phyloP scores from a whole-genome alignment of 2,888 invertebrate species.

The Leptinotarsa haldemani region DNA sequence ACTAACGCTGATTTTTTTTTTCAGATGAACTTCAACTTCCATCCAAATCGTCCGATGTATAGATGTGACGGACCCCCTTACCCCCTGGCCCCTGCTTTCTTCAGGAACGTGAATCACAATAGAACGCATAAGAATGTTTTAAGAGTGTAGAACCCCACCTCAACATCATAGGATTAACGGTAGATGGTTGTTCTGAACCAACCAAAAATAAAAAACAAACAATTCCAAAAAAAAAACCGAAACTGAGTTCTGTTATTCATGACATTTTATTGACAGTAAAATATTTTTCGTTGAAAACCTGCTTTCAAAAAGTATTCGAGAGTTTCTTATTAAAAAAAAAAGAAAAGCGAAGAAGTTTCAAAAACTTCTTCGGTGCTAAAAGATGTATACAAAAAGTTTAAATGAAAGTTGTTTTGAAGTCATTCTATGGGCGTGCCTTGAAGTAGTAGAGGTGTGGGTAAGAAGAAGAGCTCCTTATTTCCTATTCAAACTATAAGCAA shows the following conservation, averaged over 20 bases:
- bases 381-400: conserved; percentile 32
- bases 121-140: conserved; percentile 62
- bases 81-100: conserved; percentile 60
- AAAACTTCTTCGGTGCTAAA: conserved; percentile 42
- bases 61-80: conserved; percentile 62
- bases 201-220: conserved; percentile 14
- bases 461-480: conserved; percentile 24
- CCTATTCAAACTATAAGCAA: conserved; percentile 60
- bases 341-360: conserved; percentile 44
- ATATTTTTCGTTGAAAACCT: conserved; percentile 26
- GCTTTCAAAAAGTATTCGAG: conserved; percentile 45
- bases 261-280: conserved; percentile 13
- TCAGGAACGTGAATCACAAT: conserved; percentile 62
- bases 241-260: conserved; percentile 29
- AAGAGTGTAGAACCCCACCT: conserved; percentile 58
- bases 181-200: conserved; percentile 41
- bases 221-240: conserved; percentile 10
- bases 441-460: conserved; percentile 27
- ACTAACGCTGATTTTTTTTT: conserved; percentile 40
- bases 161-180: conserved; percentile 44
- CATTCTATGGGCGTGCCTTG: conserved; percentile 50
- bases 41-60: conserved; percentile 59
- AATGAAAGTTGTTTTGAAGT: conserved; percentile 31
- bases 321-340: conserved; percentile 47
- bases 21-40: conserved; percentile 62